Evolutionary conservation across 2,888 invertebrate genomes (phyloP), one percentile per base, ranked within the genome.

Genomic region (Anthrax anthrax): DNA sequence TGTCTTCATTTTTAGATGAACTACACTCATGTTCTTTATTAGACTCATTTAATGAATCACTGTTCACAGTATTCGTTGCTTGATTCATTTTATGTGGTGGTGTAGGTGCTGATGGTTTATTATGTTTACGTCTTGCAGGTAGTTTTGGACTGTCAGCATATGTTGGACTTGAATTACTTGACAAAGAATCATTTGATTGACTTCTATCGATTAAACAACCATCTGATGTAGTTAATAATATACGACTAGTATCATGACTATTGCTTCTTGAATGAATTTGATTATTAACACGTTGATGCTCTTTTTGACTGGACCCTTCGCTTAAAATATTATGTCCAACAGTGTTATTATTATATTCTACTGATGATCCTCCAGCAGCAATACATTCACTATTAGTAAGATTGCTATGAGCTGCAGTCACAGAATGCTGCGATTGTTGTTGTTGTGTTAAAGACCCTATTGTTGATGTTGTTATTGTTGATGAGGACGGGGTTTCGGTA

Each of bases 121-220:
- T 81, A 66, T 84, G 84, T 57, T 83, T 75, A 48, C 86, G 71
- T 53, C 76, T 67, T 42, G 78, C 75, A 10, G 80, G 80, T 13
- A 80, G 79, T 55, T 81, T 81, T 17, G 84, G 86, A 65, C 86
- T 86, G 36, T 82, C 77, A 44, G 70, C 72, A 55, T 79, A 75
- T 5, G 81, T 79, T 50, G 81, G 80, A 66, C 80, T 80, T 57
- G 74, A 78, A 55, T 74, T 73, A 59, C 80, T 80, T 16, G 78
- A 78, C 5, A 80, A 67, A 50, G 80, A 80, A 57, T 79, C 80
- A 58, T 77, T 80, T 1, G 80, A 80, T 57, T 79, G 76, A 45
- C 80, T 77, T 54, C 79, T 70, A n/a, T 46, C 43, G 19, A 46
- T 32, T 16, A 36, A 16, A 36, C 9, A 16, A 37, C 17, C 41